Evolutionary conservation across 2,797 vertebrate species (phyloP), one percentile per base, ranked within the genome.

Genomic region (Syngnathus rostellatus): DNA sequence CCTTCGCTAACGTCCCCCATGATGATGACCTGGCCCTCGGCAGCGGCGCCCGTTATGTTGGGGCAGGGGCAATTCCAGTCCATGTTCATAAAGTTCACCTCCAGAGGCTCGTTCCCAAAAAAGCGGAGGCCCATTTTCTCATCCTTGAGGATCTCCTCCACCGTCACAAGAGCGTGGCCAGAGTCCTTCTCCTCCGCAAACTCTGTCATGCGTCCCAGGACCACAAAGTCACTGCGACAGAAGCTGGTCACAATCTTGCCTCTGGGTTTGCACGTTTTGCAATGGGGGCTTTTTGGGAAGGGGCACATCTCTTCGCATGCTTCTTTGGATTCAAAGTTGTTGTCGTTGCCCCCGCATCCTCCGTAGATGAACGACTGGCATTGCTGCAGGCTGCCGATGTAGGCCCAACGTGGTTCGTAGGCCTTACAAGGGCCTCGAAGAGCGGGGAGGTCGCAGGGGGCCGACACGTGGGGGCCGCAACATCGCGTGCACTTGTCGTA

Each of bases 81-180:
- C 89, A 98, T 93, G 66, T 95, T 94, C 39, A 95, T 85, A 76
- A 99, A 90, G 0, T 95, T 98, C 77, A 99, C 92, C 84, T 99
- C 95, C 11, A 99, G 88, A 0, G 95, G 94, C 74, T 98, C 94
- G 73, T 85, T 93, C 60, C 95, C 94, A 58, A 99, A 89, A 86
- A 97, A 98, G 73, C 90, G 92, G 64, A 99, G 93, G 58, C 97
- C 97, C 97, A 99, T 98, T 88, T 97, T 95, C 73, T 98, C 97
- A 0, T 99, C 97, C 74, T 98, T 99, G 9, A 99, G 89, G 63
- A 99, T 94, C 87, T 98, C 94, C 6, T 98, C 95, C 77, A 99
- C 92, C 0, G 84, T 93, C 74, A 99, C 91, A 4, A 98, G 90
- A 14, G 95, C 96, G 0, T 92, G 94, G 11, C 95, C 95, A 0